phyloP scores from a whole-genome alignment of 2,797 vertebrate species.

The Parauchenoglanis ngamensis region DNA sequence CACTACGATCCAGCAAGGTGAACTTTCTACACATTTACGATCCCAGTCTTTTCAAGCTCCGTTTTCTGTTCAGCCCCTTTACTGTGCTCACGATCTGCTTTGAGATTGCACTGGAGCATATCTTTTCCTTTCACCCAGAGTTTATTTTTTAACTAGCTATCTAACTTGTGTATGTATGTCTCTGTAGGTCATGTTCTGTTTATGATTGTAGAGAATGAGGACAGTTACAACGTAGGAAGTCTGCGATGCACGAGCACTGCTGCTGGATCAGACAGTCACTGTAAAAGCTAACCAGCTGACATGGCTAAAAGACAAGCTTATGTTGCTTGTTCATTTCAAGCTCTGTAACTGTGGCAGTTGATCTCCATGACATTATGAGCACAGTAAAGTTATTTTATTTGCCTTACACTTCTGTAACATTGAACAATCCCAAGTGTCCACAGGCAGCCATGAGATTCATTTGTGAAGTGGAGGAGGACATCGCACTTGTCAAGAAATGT shows the following conservation, averaged over 20 bases:
- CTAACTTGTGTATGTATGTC: background rate
- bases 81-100: background rate
- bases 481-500: background rate
- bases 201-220: background rate
- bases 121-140: background rate
- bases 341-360: background rate
- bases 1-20: slow-evolving; percentile 91
- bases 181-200: background rate
- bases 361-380: background rate
- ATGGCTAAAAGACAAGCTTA: background rate
- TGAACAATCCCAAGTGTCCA: background rate
- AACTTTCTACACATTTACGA: background rate
- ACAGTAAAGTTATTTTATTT: background rate
- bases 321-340: background rate
- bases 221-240: too few species aligned
- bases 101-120: background rate
- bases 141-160: background rate
- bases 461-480: background rate
- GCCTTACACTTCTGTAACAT: background rate
- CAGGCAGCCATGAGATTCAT: background rate
- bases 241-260: background rate
- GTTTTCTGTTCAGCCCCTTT: background rate
- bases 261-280: background rate
- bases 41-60: background rate
- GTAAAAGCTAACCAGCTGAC: background rate